Conservation (phyloP, 1,140 invertebrate species). For the Hirudo medicinalis region DNA sequence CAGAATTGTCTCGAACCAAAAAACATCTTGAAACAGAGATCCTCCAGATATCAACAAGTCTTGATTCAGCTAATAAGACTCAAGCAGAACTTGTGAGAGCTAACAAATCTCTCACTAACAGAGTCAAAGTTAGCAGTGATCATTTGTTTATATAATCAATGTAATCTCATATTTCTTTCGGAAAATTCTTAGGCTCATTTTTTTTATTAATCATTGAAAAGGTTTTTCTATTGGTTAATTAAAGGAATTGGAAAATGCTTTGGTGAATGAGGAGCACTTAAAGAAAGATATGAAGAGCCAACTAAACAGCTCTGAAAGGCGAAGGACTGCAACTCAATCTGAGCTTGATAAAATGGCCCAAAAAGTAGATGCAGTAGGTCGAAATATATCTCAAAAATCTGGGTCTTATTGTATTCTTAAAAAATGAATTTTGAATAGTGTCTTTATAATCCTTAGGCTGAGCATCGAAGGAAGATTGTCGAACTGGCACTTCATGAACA, state of each 20-base stretch:
- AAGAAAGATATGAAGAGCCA: neutral
- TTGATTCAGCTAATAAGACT: neutral
- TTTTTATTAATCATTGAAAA: neutral
- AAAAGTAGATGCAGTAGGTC: neutral
- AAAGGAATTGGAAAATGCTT: neutral
- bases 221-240: neutral
- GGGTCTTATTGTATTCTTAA: neutral
- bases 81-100: neutral
- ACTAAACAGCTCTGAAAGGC: neutral
- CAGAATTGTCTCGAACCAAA: neutral
- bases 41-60: neutral
- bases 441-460: conserved; percentile 2
- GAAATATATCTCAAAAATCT: neutral
- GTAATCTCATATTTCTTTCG: neutral
- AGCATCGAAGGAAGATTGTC: neutral
- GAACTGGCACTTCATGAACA: neutral
- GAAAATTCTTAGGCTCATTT: neutral
- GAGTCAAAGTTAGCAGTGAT: neutral
- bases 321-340: neutral
- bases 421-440: neutral
- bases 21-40: neutral
- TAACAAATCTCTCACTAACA: neutral
- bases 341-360: neutral
- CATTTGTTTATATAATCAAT: too few species aligned
- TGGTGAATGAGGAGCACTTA: neutral